Conservation (phyloP, 2,888 invertebrate species). For the Meloe dianella region DNA sequence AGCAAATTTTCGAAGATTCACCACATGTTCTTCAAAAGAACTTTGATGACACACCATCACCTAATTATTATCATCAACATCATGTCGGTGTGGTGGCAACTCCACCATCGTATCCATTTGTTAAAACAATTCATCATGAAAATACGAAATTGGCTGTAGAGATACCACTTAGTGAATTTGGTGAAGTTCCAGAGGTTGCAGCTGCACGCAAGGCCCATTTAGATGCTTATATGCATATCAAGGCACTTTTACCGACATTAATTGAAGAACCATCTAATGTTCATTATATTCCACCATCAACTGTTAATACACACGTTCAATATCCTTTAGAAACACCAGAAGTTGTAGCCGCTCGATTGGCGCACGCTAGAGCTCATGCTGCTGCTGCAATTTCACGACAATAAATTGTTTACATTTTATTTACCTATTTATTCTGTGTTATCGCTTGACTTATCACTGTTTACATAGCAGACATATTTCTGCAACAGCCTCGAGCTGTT, state of each 20-base stretch:
- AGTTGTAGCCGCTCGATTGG: slow-evolving; percentile 20
- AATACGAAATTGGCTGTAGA: slow-evolving; percentile 37
- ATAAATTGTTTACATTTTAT: neutral
- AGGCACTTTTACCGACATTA: slow-evolving; percentile 29
- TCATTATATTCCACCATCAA: neutral
- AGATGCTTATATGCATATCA: slow-evolving; percentile 31
- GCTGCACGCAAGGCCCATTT: slow-evolving; percentile 44
- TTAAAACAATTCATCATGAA: slow-evolving; percentile 12
- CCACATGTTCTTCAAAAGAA: neutral
- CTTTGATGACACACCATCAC: neutral
- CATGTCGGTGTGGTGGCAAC: neutral
- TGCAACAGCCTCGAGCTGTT: neutral
- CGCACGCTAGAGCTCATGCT: slow-evolving; percentile 20
- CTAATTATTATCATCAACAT: slow-evolving; percentile 6
- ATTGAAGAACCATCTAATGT: slow-evolving; percentile 11
- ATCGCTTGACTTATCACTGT: slow-evolving; percentile 3
- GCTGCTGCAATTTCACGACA: slow-evolving; percentile 10
- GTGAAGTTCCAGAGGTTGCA: slow-evolving; percentile 46
- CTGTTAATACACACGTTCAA: neutral
- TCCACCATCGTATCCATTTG: neutral
- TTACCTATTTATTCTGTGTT: slow-evolving; percentile 7
- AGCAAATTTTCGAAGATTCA: slow-evolving; percentile 4
- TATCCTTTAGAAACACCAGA: slow-evolving; percentile 20
- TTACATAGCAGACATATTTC: neutral
- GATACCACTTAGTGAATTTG: slow-evolving; percentile 40